phyloP scores from a whole-genome alignment of 1,140 invertebrate genomes.

The Andrena cerasifolii region DNA sequence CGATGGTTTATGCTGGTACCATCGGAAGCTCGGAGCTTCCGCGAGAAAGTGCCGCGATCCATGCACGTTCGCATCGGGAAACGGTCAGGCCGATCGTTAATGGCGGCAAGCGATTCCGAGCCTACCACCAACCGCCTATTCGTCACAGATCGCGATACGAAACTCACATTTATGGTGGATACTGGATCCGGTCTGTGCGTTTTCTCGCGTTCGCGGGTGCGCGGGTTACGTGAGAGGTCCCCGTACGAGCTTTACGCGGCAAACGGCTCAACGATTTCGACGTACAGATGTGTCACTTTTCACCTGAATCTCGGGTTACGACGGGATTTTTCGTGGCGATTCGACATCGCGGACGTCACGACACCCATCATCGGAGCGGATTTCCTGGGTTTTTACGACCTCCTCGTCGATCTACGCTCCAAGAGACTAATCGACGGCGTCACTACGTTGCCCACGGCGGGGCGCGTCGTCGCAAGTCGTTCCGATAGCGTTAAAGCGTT shows the following conservation, averaged over 20 bases:
- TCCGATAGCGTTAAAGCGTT: background rate
- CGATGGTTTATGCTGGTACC: constrained; percentile 20
- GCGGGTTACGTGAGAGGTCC: background rate
- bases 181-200: constrained; percentile 9
- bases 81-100: background rate
- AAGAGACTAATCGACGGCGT: background rate
- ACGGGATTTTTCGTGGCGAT: background rate
- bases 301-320: background rate
- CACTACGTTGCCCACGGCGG: background rate
- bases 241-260: background rate
- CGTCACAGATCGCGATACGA: background rate
- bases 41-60: constrained; percentile 22
- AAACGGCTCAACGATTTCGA: background rate
- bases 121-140: background rate
- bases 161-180: background rate
- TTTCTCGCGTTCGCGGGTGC: background rate
- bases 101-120: background rate
- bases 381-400: background rate
- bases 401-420: background rate
- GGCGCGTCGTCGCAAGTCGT: background rate
- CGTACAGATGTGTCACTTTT: background rate
- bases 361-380: constrained; percentile 19
- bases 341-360: constrained; percentile 2
- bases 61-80: constrained; percentile 14
- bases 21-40: background rate